Base-by-base conservation (phyloP, 2,113 vertebrate species). In the Neomonachus schauinslandi region DNA sequence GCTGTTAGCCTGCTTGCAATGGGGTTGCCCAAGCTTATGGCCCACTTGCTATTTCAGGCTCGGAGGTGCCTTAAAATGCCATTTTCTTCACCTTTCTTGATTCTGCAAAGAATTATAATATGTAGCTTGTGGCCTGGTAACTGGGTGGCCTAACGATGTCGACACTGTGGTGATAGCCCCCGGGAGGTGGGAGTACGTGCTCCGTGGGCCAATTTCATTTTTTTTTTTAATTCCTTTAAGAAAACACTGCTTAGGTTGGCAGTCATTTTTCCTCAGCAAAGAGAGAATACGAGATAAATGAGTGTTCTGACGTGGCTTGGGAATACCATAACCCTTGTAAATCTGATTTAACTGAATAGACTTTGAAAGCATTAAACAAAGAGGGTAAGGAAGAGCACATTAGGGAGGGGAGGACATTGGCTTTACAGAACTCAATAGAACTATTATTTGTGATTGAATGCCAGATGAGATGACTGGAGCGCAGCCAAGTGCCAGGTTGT, bases 281-380 rank as follows among this genome's bases (percentile, higher is more conserved):
- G 57, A 46, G 39, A 46, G 79, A 82, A 28, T 10, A 1, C 0
- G 7, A 85, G 95, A 49, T 46, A 63, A 59, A 57, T 24, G 42
- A 24, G 33, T 5, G 21, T 76, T 85, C 46, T 36, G 49, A 22
- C 15, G 63, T 6, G 63, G 31, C 72, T 61, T 42, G 87, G 93
- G 97, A 85, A 88, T 74, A 63, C 15, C 28, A 10, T 28, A 22
- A 39, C 76, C 71, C 84, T 88, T 77, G 89, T 94, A 77, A 85
- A 72, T 93, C 96, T 91, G 81, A 55, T 77, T 86, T 63, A 61
- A 83, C 81, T 26, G 94, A 94, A 81, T 12, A 65, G 91, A 71
- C 80, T 69, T 46, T 14, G 94, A 92, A 94, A 94, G 53, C 96
- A 42, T 80, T 89, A 89, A 96, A 63, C 63, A 53, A 33, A 67